Conservation (phyloP, 2,113 vertebrate genomes). For the Actinemys pallida region DNA sequence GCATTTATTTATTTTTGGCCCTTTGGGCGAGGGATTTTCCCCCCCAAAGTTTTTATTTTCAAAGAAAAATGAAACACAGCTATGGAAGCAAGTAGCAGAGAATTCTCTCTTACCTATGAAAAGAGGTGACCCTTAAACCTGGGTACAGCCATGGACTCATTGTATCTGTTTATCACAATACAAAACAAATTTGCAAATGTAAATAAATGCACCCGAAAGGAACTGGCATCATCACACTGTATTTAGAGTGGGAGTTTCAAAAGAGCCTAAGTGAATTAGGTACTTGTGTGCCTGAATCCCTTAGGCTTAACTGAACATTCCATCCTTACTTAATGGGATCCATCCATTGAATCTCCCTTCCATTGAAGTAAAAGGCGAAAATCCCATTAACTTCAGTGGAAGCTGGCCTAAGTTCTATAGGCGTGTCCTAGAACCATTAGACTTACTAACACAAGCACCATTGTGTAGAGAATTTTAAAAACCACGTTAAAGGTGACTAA, state of each 20-base stretch:
- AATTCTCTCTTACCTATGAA: not conserved
- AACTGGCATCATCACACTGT: constrained; percentile 1
- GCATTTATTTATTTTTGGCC: not conserved
- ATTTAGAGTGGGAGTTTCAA: not conserved
- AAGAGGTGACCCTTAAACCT: not conserved
- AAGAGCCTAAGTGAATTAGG: not conserved
- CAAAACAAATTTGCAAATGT: not conserved
- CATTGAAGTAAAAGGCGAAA: not conserved
- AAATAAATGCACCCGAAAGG: not conserved
- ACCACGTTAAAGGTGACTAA: constrained; percentile 16
- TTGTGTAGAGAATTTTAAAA: constrained; percentile 1
- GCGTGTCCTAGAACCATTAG: constrained; percentile 35
- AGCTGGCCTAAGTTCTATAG: not conserved
- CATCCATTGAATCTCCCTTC: not conserved
- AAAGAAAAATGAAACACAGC: not conserved
- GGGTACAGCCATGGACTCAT: too few species aligned
- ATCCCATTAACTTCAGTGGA: not conserved
- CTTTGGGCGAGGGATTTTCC: not conserved
- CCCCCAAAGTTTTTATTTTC: not conserved
- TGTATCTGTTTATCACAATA: not conserved
- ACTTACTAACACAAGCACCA: constrained; percentile 29
- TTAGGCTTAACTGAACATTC: not conserved
- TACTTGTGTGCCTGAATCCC: not conserved
- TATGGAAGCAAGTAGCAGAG: not conserved
- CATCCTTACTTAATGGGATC: not conserved